Base-by-base conservation (phyloP, 2,113 vertebrate genomes). In the Myotis brandtii region DNA sequence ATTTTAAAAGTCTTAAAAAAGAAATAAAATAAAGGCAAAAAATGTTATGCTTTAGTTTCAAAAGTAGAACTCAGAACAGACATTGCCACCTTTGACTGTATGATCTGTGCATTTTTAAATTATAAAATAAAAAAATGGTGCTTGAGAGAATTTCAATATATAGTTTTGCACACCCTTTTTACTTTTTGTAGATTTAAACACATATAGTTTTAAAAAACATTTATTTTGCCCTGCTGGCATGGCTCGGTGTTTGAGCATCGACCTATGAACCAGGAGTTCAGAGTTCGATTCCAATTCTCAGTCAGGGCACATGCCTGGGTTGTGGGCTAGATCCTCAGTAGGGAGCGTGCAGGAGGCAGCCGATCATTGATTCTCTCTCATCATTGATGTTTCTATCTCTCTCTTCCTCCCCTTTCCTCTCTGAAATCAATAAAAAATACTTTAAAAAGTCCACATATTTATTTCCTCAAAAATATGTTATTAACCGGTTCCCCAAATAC, bases 131-230 rank as follows among this genome's bases (percentile, higher is more conserved):
- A 46, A 56, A 95, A 86, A 73, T 70, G 30, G 46, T 88, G 17
- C 43, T 64, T 91, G 64, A 48, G 32, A 48, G 12, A 79, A 86
- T 91, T 87, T 88, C 17, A 80, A 56, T 90, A 25, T 79, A 17
- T 86, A 79, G 27, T 92, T 94, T 66, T 87, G 6, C 6, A 70
- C 43, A 91, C 64, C 84, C 37, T 89, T 88, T 97, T 97, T 95
- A 92, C n/a, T 88, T 81, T 97, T 93, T 97, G 84, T 97, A 80
- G 96, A 88, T 96, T 96, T 97, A 98, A 96, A 97, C 94, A 96
- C 95, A 97, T 93, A 94, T 70, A 86, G 79, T 96, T 95, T 96
- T 97, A 97, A 89, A 89, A 96, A 95, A 95, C 86, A 84, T 96
- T 95, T 95, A 25, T 62, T 62, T 62, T 62, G 9, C 56, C 56